Base-by-base conservation (phyloP, 2,888 invertebrate species). In the Epiblema foenella region DNA sequence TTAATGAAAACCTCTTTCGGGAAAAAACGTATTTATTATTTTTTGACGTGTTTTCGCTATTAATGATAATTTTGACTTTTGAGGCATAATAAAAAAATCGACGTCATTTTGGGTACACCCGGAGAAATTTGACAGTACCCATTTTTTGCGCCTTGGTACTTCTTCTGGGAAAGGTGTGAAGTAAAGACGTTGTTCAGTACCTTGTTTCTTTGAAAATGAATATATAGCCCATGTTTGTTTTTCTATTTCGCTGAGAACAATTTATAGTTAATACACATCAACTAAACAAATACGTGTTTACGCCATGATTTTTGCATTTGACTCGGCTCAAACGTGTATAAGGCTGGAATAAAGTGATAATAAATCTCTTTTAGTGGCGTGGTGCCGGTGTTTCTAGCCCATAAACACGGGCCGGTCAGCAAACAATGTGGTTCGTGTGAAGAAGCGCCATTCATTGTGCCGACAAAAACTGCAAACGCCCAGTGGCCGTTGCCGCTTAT, bases 321-420 rank as follows among this genome's bases (percentile, higher is more conserved):
- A 83, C 76, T 83, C 80, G 80, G 79, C 81, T 77, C 79, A 79
- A 79, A 73, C 69, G 75, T 75, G 73, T 70, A 75, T 76, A 75
- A 79, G 77, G 74, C 80, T 80, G 78, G 81, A 83, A 85, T 83
- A 84, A 84, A 85, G 85, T 83, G 84, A 83, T 79, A 79, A 83
- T 83, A 83, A 83, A 83, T 83, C 83, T 81, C 75, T 74, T 81
- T 79, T 79, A 83, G 78, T 80, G 79, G 77, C 77, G 72, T 74
- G 74, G 78, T 76, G 82, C 80, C 83, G 83, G 83, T 85, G 81
- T 81, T 81, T 81, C 84, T 83, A 79, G 81, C 81, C 85, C 79
- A 86, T 89, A 89, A 88, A 88, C 85, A 87, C 82, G 83, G 80
- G 76, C 81, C 81, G 87, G 89, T 86, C 88, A 87, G 80, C 84